Evolutionary conservation across 2,113 vertebrate genomes (phyloP).

Genomic region (Leptobrachium leishanense): DNA sequence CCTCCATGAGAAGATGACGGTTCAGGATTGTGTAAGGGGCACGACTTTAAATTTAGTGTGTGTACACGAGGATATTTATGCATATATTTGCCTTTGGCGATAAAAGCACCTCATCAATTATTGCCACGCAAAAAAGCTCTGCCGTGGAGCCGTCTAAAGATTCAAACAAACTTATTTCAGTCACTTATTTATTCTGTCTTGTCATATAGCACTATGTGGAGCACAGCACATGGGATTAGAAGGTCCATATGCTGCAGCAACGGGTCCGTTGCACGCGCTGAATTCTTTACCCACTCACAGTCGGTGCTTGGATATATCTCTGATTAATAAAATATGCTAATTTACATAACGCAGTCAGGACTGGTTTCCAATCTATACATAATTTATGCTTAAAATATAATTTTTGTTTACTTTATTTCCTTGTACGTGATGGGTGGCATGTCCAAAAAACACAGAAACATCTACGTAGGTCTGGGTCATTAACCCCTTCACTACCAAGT

Average conservation of each 20-base stretch:
- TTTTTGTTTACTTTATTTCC: too few relatives aligned
- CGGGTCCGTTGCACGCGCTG: neutral
- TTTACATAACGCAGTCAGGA: neutral
- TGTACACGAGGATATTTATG: neutral
- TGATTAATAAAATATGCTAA: constrained; percentile 24
- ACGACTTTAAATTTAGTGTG: neutral
- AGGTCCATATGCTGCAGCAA: neutral
- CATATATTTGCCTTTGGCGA: constrained; percentile 14
- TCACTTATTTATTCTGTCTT: constrained; percentile 30
- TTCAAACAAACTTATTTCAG: constrained; percentile 12
- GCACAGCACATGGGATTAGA: neutral
- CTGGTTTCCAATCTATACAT: too few relatives aligned
- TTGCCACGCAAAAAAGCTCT: constrained; percentile 6
- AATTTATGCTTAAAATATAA: too few relatives aligned
- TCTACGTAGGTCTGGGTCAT: too few relatives aligned
- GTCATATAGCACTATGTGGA: constrained; percentile 7
- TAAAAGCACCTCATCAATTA: constrained; percentile 19
- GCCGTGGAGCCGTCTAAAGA: constrained; percentile 16
- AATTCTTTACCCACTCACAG: constrained; percentile 22
- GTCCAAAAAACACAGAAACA: too few relatives aligned
- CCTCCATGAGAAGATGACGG: neutral
- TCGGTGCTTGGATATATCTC: constrained; percentile 5
- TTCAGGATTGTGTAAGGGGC: neutral
- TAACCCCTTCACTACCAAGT: too few relatives aligned
- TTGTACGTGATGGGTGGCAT: too few relatives aligned